A percentile compares a stretch with the other conserved stretches of the same genome.
Evolutionary conservation across 2,888 invertebrate genomes (phyloP).

Genomic region (Drosophila maculinotata): DNA sequence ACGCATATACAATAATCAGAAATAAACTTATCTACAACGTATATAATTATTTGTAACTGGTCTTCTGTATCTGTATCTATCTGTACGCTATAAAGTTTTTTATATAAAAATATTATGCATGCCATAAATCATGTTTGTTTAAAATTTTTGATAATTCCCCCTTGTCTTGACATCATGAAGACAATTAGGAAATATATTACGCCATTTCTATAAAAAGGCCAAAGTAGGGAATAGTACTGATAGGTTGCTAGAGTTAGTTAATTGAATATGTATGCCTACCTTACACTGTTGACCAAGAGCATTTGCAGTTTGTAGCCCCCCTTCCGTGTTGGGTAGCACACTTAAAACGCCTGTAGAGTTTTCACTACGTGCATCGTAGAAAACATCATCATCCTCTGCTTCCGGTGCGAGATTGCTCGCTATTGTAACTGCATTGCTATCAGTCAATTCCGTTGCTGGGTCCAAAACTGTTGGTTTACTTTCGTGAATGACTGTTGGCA

Average conservation of each 20-base stretch:
- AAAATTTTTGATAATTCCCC: too few species aligned
- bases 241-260: background rate
- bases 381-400: slow-evolving; percentile 82
- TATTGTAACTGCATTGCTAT: slow-evolving; percentile 23
- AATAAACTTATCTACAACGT: too few species aligned
- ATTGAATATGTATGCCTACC: slow-evolving; percentile 40
- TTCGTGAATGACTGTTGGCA: background rate
- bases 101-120: too few species aligned
- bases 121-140: too few species aligned
- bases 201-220: too few species aligned
- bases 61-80: too few species aligned
- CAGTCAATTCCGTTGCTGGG: slow-evolving; percentile 22
- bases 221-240: too few species aligned
- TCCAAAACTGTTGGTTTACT: slow-evolving; percentile 20
- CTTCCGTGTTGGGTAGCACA: slow-evolving; percentile 8
- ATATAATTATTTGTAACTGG: too few species aligned
- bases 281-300: slow-evolving; percentile 12
- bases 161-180: too few species aligned
- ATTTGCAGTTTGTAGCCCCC: background rate
- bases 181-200: too few species aligned
- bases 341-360: slow-evolving; percentile 64
- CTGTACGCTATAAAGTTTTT: too few species aligned
- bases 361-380: slow-evolving; percentile 84
- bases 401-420: slow-evolving; percentile 41
- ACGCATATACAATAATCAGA: too few species aligned